phyloP scores from a whole-genome alignment of 2,888 invertebrate genomes.

The Leptodirus hochenwartii region DNA sequence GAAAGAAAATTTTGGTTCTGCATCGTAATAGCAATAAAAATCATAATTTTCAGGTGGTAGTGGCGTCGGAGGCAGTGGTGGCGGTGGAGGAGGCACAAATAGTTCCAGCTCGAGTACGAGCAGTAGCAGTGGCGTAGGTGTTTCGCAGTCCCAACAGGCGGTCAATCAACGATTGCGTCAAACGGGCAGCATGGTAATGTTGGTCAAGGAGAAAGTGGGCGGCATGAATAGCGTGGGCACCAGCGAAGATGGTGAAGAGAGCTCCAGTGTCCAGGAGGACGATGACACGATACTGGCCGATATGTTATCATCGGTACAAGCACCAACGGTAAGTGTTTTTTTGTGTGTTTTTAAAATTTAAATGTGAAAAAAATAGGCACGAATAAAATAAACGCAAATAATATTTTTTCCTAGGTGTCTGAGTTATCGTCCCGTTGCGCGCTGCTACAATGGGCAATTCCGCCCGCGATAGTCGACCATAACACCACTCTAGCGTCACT shows the following conservation, averaged over 20 bases:
- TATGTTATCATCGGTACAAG: conserved; percentile 52
- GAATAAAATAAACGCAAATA: background rate
- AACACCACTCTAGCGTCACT: too few relatives aligned
- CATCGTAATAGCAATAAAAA: conserved; percentile 12
- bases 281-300: conserved; percentile 54
- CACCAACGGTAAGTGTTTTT: conserved; percentile 43
- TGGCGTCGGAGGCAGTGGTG: conserved; percentile 7
- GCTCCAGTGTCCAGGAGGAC: conserved; percentile 53
- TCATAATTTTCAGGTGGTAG: conserved; percentile 41
- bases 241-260: conserved; percentile 64
- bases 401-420: conserved; percentile 39
- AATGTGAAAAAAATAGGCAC: background rate
- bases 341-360: background rate
- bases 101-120: too few relatives aligned
- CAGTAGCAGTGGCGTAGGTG: too few relatives aligned
- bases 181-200: conserved; percentile 7
- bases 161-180: too few relatives aligned
- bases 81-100: too few relatives aligned
- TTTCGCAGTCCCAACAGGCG: too few relatives aligned
- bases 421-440: conserved; percentile 73
- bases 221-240: conserved; percentile 43
- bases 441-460: conserved; percentile 66
- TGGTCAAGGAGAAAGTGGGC: conserved; percentile 28
- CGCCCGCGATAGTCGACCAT: too few relatives aligned
- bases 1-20: too few relatives aligned